A percentile compares a stretch with the other conserved stretches of the same genome.
Conservation (phyloP, 2,797 vertebrate species). For the Hoplostethus mediterraneus region DNA sequence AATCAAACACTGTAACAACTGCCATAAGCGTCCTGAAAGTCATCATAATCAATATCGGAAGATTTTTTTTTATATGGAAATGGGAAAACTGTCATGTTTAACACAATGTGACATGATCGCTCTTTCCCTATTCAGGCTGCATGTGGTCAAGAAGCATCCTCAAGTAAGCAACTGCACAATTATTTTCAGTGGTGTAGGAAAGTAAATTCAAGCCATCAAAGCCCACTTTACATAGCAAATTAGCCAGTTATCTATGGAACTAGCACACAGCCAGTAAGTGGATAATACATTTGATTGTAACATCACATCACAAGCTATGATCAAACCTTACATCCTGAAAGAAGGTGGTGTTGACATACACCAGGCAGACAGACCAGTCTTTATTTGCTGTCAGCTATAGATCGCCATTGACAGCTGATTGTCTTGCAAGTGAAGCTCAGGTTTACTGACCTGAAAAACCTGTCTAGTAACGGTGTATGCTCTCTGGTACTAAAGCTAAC, state of each 20-base stretch:
- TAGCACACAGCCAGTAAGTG: slow-evolving; percentile 3
- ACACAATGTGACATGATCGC: background rate
- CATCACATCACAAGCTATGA: slow-evolving; percentile 1
- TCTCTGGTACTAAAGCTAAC: slow-evolving; percentile 25
- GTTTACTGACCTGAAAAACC: background rate
- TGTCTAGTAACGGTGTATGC: slow-evolving; percentile 9
- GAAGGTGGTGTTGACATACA: background rate
- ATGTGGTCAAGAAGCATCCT: background rate
- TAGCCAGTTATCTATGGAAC: too few species aligned
- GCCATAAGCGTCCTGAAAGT: too few species aligned
- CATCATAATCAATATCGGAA: too few species aligned
- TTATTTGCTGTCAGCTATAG: slow-evolving; percentile 17
- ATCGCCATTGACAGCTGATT: slow-evolving; percentile 58
- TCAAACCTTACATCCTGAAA: slow-evolving; percentile 5
- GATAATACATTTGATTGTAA: slow-evolving; percentile 16
- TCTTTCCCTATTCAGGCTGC: background rate
- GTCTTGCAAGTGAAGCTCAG: slow-evolving; percentile 54
- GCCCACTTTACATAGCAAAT: too few species aligned
- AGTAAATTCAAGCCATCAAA: too few species aligned
- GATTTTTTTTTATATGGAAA: too few species aligned
- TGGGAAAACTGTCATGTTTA: too few species aligned
- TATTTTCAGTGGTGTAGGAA: background rate
- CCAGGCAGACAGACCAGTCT: background rate
- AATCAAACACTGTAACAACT: slow-evolving; percentile 32
- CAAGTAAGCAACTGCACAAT: background rate